These are phyloP conservation scores for Petrocephalus schoutedeni DNA, from an alignment of 2,797 vertebrate genomes.

Conservation along the genomic window DNA sequence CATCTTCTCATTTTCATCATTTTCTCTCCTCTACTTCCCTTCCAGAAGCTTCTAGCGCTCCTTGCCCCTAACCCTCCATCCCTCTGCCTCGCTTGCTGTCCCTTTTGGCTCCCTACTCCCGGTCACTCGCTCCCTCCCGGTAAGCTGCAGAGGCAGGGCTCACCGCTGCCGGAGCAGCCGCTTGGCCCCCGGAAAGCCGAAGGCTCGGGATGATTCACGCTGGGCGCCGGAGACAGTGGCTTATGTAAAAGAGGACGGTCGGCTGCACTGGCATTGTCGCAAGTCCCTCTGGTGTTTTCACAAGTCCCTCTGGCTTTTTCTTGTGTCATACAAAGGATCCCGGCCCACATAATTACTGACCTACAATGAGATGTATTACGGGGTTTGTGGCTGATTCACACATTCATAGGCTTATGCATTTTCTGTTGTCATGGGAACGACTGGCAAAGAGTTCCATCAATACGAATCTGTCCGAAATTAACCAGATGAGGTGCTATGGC, in stretches of 20 bases:
- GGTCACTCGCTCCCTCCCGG: background rate
- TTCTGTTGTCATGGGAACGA: constrained; percentile 10
- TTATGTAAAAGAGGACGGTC: constrained; percentile 26
- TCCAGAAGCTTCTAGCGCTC: background rate
- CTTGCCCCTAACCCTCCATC: background rate
- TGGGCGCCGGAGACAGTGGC: constrained; percentile 25
- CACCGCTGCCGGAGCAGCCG: constrained; percentile 9
- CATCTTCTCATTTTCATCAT: background rate
- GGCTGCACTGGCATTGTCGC: constrained; percentile 28
- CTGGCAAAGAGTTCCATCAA: background rate
- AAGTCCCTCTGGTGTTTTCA: constrained; percentile 5
- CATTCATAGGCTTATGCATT: background rate
- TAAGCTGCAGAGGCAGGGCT: constrained; percentile 23
- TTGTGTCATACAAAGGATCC: background rate
- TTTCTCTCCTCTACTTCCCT: background rate
- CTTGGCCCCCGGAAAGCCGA: constrained; percentile 10
- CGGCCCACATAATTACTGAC: constrained; percentile 18
- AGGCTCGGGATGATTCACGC: constrained; percentile 28
- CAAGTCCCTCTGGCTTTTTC: constrained; percentile 4
- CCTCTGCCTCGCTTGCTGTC: background rate
- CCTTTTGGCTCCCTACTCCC: background rate
- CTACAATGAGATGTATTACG: constrained; percentile 8
- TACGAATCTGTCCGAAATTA: background rate
- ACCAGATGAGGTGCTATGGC: background rate
- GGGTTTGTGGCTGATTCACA: background rate